Base-by-base conservation (phyloP, 2,797 vertebrate genomes). In the Varecia variegata region DNA sequence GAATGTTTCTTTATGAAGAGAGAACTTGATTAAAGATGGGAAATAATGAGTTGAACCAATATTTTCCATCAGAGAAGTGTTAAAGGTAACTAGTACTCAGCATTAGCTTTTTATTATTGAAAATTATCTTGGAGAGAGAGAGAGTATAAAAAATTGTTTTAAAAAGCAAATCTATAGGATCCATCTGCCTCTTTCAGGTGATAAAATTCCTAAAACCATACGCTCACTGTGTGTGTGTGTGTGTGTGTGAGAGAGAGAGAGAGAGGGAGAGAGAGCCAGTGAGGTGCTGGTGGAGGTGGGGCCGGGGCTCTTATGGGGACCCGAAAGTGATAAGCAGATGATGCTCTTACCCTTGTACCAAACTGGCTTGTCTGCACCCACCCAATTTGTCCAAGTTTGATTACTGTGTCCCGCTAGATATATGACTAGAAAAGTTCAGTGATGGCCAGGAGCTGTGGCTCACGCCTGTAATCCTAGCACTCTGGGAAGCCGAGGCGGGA, bases 1-100 rank as follows among this genome's bases (percentile, higher is more conserved):
- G n/a, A 21, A 9, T 60, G 38, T 94, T 94, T 94, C 94, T 54
- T 92, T 18, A 56, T 17, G 68, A 56, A 65, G 45, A 82, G 27
- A 77, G 60, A 62, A 92, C 92, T 87, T 52, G 56, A 90, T 87
- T 94, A 90, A 83, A 94, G 91, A 89, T 77, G 65, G 18, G 27
- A 91, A 93, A 90, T 52, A 87, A 91, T 52, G 32, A 88, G 62
- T 13, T 58, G 20, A 87, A 88, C 18, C 52, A 82, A 82, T 50
- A 82, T 56, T 97, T 93, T 91, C 38, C 54, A 76, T 21, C 6
- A 32, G 20, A 85, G 45, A 62, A 95, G 40, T 70, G 45, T 71
- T 65, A 74, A 79, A 94, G 83, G 47, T 71, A 89, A 58, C 68
- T 38, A 81, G 73, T 30, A 82, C 62, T 27, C 54, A 62, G 38